Percentiles rank a stretch among this genome's conserved stretches.
Conservation (phyloP, 2,797 vertebrate species). For the Parotocinclus haroldoi region DNA sequence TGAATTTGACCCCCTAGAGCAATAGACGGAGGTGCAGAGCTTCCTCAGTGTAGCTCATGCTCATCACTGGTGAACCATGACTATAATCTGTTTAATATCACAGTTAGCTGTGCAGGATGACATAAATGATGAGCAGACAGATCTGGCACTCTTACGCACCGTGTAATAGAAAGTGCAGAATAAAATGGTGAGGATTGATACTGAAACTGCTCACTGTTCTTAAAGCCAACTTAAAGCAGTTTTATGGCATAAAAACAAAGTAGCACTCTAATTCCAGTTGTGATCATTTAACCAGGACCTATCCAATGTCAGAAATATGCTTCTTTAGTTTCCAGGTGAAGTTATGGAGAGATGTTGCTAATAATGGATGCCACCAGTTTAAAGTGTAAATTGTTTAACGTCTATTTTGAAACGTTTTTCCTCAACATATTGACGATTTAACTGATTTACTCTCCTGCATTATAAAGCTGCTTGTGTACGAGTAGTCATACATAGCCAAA, state of each 20-base stretch:
- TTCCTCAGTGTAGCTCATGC: background rate
- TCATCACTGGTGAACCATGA: conserved; percentile 8
- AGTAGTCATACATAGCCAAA: too few species aligned
- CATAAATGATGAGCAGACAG: conserved; percentile 35
- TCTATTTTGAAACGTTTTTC: too few species aligned
- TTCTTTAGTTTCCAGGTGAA: too few species aligned
- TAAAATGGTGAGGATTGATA: conserved; percentile 8
- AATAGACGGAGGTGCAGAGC: background rate
- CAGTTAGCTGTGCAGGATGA: conserved; percentile 21
- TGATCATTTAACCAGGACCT: background rate
- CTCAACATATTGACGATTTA: too few species aligned
- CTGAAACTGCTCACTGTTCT: conserved; percentile 27
- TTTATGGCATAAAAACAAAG: background rate
- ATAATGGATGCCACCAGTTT: too few species aligned
- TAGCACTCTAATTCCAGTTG: conserved; percentile 18
- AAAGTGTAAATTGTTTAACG: too few species aligned
- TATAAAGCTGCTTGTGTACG: too few species aligned
- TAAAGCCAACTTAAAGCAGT: conserved; percentile 11
- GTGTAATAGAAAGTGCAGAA: conserved; percentile 19
- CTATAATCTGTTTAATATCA: conserved; percentile 28
- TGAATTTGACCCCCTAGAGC: conserved; percentile 16
- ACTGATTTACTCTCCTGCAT: too few species aligned
- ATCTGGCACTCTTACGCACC: conserved; percentile 21
- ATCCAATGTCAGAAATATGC: too few species aligned
- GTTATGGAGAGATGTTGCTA: background rate